Conservation (phyloP, 2,888 invertebrate genomes). For the Bruchidius siliquastri region DNA sequence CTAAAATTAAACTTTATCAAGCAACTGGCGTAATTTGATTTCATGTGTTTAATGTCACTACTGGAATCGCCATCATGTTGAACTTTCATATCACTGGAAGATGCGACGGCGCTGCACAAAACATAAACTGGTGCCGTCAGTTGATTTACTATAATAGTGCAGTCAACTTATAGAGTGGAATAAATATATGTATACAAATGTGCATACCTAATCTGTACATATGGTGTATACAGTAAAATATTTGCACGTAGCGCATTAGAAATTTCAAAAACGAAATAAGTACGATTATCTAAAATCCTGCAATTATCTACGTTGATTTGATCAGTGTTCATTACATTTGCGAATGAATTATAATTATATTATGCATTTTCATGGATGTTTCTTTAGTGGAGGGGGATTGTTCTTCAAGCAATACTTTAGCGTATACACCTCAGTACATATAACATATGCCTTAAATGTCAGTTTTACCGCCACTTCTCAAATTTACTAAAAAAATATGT, state of each 20-base stretch:
- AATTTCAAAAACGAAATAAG: too few relatives aligned
- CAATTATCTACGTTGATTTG: too few relatives aligned
- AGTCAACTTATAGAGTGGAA: neutral
- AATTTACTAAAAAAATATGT: conserved; percentile 1
- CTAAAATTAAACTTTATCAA: neutral
- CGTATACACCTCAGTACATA: neutral
- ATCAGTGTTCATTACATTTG: too few relatives aligned
- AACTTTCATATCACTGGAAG: neutral
- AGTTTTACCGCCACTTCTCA: neutral
- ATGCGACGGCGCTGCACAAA: neutral
- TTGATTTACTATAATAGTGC: neutral
- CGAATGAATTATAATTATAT: too few relatives aligned
- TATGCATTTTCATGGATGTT: too few relatives aligned
- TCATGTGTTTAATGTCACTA: neutral
- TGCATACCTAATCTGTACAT: too few relatives aligned
- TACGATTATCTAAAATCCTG: too few relatives aligned
- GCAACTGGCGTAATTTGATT: neutral
- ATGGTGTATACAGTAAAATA: neutral
- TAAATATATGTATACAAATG: neutral
- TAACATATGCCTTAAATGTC: neutral
- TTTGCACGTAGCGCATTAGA: neutral
- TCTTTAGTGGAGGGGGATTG: neutral
- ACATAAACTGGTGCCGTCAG: neutral
- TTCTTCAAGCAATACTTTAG: neutral
- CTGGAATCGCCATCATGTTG: neutral